Base-by-base conservation (phyloP, 2,888 invertebrate species). In the Pterobdella sp. region DNA sequence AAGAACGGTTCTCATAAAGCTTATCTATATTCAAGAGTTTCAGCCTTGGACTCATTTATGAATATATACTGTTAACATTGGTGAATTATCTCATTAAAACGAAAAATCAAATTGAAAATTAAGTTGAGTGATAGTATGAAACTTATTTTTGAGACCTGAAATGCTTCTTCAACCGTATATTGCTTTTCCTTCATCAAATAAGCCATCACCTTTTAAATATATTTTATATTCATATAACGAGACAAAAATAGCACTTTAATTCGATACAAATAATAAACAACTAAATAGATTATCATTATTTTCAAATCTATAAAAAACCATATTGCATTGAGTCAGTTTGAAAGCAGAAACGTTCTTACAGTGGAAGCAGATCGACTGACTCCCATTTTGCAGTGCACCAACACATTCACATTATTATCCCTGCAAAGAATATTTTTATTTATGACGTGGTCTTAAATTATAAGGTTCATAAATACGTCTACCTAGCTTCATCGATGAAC, bases 311-410 rank as follows among this genome's bases (percentile, higher is more conserved):
- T 32, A 10, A 67, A 18, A 14, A 67, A 22, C 34, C 14, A 14
- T 67, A 34, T 26, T 49, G n/a, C 52, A 14, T 49, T 49, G n/a
- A 26, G 32, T 14, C 14, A 60, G 29, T 49, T 49, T 49, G n/a
- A n/a, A n/a, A n/a, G n/a, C n/a, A n/a, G n/a, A n/a, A n/a, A n/a
- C n/a, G n/a, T n/a, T n/a, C n/a, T n/a, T 32, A 96, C 97, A 35
- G 96, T 96, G 1, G 95, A 95, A 3, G 97, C 96, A 34, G 97
- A 97, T 77, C 97, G 88, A 84, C 95, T 96, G 76, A 98, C 93
- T 34, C 98, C 98, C 94, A 97, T 97, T 86, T 97, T 97, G 85
- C 98, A 98, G 84, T 98, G 97, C 70, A 98, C 97, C 80, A 98
- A 87, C 0, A 82, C 80, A 73, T 81, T 81, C 49, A 79, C 79